Conservation (phyloP, 1,140 invertebrate genomes). For the Samia ricini region DNA sequence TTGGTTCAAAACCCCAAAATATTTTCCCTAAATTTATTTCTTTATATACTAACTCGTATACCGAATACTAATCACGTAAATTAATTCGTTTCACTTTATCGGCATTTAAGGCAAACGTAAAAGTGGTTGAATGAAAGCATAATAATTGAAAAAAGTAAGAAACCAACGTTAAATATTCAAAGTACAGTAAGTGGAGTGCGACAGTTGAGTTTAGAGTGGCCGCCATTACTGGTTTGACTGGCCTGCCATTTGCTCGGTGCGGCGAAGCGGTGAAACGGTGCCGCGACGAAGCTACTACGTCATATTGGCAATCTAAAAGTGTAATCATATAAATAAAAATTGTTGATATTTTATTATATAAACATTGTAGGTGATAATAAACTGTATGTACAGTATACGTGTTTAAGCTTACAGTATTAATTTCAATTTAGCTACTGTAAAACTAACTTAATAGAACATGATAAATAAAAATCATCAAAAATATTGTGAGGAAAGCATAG, state of each 20-base stretch:
- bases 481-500: too few species aligned
- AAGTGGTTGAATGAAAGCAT: background rate
- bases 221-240: constrained; percentile 38
- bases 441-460: too few species aligned
- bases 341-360: background rate
- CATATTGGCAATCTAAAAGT: constrained; percentile 39
- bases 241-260: constrained; percentile 23
- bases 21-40: too few species aligned
- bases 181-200: constrained; percentile 44
- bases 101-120: background rate
- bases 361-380: background rate
- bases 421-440: too few species aligned
- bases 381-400: too few species aligned
- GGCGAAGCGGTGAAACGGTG: background rate
- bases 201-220: constrained; percentile 39
- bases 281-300: constrained; percentile 16
- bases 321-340: constrained; percentile 56
- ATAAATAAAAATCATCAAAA: too few species aligned
- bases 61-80: too few species aligned
- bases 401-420: too few species aligned
- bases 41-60: too few species aligned
- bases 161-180: constrained; percentile 58
- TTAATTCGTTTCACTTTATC: background rate
- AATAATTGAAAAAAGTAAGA: constrained; percentile 36
- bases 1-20: too few species aligned